Conservation (phyloP, 2,797 vertebrate species). For the Lagocephalus sceleratus region DNA sequence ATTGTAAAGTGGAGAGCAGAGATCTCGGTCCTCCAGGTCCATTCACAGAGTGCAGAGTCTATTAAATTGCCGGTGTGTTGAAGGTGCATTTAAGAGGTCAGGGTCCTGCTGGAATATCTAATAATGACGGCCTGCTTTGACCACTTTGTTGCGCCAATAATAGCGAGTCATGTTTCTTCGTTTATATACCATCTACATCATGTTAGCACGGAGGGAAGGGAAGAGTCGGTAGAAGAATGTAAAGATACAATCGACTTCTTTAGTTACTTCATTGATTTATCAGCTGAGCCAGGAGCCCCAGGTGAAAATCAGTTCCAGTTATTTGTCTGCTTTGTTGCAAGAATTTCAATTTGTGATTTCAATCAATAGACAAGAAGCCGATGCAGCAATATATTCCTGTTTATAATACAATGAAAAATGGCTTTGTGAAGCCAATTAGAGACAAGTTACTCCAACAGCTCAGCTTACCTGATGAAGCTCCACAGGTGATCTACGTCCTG, state of each 20-base stretch:
- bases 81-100: slow-evolving; percentile 21
- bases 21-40: slow-evolving; percentile 20
- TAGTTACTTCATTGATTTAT: too few relatives aligned
- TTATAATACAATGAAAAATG: too few relatives aligned
- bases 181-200: neutral
- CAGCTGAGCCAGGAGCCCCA: too few relatives aligned
- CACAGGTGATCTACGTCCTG: too few relatives aligned
- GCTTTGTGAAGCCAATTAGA: too few relatives aligned
- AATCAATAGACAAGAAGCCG: too few relatives aligned
- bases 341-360: too few relatives aligned
- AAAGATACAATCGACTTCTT: neutral
- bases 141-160: neutral
- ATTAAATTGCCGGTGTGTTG: slow-evolving; percentile 45
- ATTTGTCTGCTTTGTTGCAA: too few relatives aligned
- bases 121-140: neutral
- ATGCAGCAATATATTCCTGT: too few relatives aligned
- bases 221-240: neutral
- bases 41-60: slow-evolving; percentile 35
- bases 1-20: slow-evolving; percentile 38
- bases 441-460: too few relatives aligned
- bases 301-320: too few relatives aligned
- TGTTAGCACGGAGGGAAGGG: neutral
- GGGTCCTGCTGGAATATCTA: slow-evolving; percentile 1
- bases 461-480: too few relatives aligned
- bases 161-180: neutral